Base-by-base conservation (phyloP, 1,140 invertebrate genomes). In the Drosophila neocordata region DNA sequence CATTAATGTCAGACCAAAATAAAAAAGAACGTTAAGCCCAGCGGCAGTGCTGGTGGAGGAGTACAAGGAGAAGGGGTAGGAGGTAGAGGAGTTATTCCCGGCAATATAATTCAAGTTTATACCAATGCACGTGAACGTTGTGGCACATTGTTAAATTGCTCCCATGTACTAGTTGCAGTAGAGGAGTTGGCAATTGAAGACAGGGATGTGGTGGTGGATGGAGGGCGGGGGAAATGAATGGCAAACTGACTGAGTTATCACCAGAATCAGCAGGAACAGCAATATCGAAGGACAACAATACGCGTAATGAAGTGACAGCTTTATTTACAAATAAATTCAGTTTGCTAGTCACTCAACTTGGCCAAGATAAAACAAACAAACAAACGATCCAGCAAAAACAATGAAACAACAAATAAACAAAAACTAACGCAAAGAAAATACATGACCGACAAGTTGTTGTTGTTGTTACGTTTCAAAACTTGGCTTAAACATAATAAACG, bases 311-410 rank as follows among this genome's bases (percentile, higher is more conserved):
- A 88, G 84, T 88, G 83, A 88, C 83, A 79, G 83, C 76, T 88
- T 88, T 88, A 88, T 88, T 88, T 84, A 88, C 83, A 88, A 88
- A 88, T 89, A 88, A 88, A 88, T 88, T 88, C 72, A 73, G 83
- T 88, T 79, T 89, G 77, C 73, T 79, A 87, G 79, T 75, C 41
- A 48, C 41, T 48, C 41, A 48, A 88, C 79, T 76, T 79, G 88
- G 44, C 74, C 74, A 63, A 65, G 63, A 67, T 52, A 65, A 48
- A 68, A 48, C 41, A 48, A 48, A 48, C 41, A 48, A 48, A 11
- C 15, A 53, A 74, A 57, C 57, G 63, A 63, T 24, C 24, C 1
- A 65, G 60, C 13, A 69, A 55, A 57, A 57, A 55, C 68, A 66
- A 64, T 44, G 27, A 44, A 65, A 37, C 55, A 34, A 51, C 15